Evolutionary conservation across 1,140 invertebrate genomes (phyloP).

Genomic region (Heterodera carotae): DNA sequence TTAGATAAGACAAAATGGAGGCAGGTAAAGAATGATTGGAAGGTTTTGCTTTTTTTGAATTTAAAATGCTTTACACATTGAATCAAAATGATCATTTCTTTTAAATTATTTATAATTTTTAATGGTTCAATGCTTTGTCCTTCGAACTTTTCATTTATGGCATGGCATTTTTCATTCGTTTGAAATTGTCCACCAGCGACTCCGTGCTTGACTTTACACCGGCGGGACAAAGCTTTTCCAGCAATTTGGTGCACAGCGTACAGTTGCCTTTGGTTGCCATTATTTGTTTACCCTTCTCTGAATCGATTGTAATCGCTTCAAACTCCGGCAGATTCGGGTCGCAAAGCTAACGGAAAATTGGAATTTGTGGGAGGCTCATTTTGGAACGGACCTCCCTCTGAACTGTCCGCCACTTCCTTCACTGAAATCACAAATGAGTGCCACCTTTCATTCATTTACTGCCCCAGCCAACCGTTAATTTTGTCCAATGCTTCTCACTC

Average conservation of each 20-base stretch:
- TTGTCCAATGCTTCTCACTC: no score
- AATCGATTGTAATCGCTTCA: slow-evolving; percentile 44
- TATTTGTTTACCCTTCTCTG: slow-evolving; percentile 56
- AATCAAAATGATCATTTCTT: no score
- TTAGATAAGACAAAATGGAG: no score
- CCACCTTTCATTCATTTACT: no score
- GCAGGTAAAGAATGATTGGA: no score
- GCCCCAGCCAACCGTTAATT: no score
- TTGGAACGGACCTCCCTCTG: slow-evolving; percentile 53
- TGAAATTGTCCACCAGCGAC: slow-evolving; percentile 44
- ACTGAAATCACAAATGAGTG: slow-evolving; percentile 56
- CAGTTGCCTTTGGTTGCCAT: slow-evolving; percentile 64
- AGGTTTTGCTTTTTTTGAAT: no score
- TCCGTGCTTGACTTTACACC: slow-evolving; percentile 40
- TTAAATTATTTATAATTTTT: no score
- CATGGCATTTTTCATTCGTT: slow-evolving; percentile 9
- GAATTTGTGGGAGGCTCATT: slow-evolving; percentile 34
- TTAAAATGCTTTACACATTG: no score
- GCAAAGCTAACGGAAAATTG: slow-evolving; percentile 50
- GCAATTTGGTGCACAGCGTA: slow-evolving; percentile 51
- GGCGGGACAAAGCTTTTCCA: slow-evolving; percentile 34
- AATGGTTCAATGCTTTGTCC: no score
- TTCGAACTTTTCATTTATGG: slow-evolving; percentile 8
- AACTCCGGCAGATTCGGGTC: slow-evolving; percentile 48
- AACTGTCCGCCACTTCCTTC: slow-evolving; percentile 51